Base-by-base conservation (phyloP, 2,888 invertebrate species). In the Hyposoter didymator region DNA sequence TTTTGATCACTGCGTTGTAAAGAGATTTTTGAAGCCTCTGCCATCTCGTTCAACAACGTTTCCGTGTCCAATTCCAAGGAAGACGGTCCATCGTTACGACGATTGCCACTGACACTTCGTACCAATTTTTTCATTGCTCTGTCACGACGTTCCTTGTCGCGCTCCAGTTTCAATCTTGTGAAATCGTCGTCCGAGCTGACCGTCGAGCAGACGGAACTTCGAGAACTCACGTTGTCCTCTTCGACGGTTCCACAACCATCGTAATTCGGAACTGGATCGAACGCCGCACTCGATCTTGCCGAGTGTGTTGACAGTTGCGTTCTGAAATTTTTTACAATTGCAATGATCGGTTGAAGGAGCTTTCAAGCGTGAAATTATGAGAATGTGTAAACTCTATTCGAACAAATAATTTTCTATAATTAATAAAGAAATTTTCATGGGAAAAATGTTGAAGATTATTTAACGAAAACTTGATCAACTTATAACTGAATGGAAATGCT, bases 71-170 rank as follows among this genome's bases (percentile, higher is more conserved):
- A 47, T 39, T 89, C 90, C 69, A 85, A 47, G 6, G 89, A 89
- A 4, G 88, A 82, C 2, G 85, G 75, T 47, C 87, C 88, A 1
- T 62, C 88, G 28, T 69, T 59, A 5, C 82, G 86, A 10, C 87
- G 84, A 84, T 89, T 89, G 0, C 95, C 95, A 86, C 95, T 95
- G 59, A 95, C 94, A 64, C 95, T 95, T 78, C 96, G 95, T 0
- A 95, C 96, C 6, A 96, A 91, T 90, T 95, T 96, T 87, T 95
- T 95, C 87, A 96, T 93, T 87, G 96, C 95, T 76, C 95, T 95
- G 78, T 96, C 95, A 7, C 95, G 93, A n/a, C 97, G 95, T 91
- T 97, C 96, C 90, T 96, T 96, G 90, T 97, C 96, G 2, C 97
- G 95, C 78, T 95, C 95, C 66, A 95, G 95, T 90, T 96, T 96